These are phyloP conservation scores for honey bee (Apis mellifera) DNA, from an alignment of 1,140 invertebrate species.

Conservation along the genomic window DNA sequence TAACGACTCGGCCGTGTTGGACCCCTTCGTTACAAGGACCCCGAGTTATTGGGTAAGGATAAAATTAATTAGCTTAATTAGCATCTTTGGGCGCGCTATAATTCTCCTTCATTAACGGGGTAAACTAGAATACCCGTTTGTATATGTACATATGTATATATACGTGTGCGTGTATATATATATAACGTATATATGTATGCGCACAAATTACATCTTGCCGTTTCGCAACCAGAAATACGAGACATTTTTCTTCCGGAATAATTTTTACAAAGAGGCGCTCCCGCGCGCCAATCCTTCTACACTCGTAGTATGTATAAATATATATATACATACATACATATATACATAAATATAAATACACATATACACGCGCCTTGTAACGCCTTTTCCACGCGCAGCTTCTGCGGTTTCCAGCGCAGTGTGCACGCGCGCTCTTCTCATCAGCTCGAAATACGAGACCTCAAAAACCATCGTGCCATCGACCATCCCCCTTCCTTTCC, in stretches of 20 bases:
- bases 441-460: slow-evolving; percentile 53
- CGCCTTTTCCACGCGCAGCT: slow-evolving; percentile 18
- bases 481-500: not conserved
- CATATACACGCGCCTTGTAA: too few species aligned
- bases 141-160: not conserved
- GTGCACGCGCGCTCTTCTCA: slow-evolving; percentile 43
- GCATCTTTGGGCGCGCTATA: slow-evolving; percentile 51
- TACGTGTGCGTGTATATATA: not conserved
- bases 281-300: not conserved
- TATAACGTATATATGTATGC: slow-evolving; percentile 2
- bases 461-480: slow-evolving; percentile 25
- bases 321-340: too few species aligned
- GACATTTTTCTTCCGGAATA: slow-evolving; percentile 59
- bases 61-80: slow-evolving; percentile 66
- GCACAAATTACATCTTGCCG: slow-evolving; percentile 38
- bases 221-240: slow-evolving; percentile 57
- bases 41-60: slow-evolving; percentile 46
- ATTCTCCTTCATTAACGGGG: slow-evolving; percentile 64
- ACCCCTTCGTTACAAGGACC: slow-evolving; percentile 26
- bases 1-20: slow-evolving; percentile 24
- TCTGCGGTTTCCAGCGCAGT: slow-evolving; percentile 27
- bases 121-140: slow-evolving; percentile 47
- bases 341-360: too few species aligned
- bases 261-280: slow-evolving; percentile 57
- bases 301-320: not conserved